Conservation (phyloP, 2,113 vertebrate species). For the Periophthalmodon schlosseri region DNA sequence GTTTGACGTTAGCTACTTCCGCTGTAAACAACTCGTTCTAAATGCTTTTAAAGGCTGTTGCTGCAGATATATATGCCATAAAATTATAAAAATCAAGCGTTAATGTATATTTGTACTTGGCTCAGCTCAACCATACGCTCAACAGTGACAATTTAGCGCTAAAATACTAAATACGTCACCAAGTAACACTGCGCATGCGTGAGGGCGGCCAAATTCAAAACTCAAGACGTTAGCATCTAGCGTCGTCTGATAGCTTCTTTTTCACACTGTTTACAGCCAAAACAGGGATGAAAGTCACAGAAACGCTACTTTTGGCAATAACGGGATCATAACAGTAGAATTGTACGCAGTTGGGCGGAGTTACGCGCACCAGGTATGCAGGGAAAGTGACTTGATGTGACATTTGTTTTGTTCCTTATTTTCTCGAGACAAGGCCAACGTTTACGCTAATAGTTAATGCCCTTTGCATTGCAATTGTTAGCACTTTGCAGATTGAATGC, state of each 20-base stretch:
- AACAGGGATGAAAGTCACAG: constrained; percentile 6
- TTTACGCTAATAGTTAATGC: neutral
- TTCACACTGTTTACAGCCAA: neutral
- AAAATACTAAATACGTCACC: too few relatives aligned
- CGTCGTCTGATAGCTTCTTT: constrained; percentile 25
- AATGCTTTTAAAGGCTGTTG: neutral
- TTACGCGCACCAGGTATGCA: neutral
- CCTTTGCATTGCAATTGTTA: neutral
- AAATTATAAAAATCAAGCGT: neutral
- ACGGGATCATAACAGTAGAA: neutral
- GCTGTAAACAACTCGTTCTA: neutral
- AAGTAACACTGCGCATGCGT: constrained; percentile 56
- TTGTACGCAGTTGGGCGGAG: neutral
- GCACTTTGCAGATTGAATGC: neutral
- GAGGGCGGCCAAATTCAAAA: constrained; percentile 75
- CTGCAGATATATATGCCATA: neutral
- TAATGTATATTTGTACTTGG: too few relatives aligned
- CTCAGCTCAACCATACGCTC: too few relatives aligned
- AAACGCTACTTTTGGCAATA: neutral
- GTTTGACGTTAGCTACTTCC: neutral
- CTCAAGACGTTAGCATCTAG: constrained; percentile 43
- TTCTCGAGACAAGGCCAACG: neutral
- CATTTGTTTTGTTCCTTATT: neutral
- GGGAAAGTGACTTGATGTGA: neutral
- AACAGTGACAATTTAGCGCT: neutral